Conservation (phyloP, 2,888 invertebrate genomes). For the Tridacna gigas region DNA sequence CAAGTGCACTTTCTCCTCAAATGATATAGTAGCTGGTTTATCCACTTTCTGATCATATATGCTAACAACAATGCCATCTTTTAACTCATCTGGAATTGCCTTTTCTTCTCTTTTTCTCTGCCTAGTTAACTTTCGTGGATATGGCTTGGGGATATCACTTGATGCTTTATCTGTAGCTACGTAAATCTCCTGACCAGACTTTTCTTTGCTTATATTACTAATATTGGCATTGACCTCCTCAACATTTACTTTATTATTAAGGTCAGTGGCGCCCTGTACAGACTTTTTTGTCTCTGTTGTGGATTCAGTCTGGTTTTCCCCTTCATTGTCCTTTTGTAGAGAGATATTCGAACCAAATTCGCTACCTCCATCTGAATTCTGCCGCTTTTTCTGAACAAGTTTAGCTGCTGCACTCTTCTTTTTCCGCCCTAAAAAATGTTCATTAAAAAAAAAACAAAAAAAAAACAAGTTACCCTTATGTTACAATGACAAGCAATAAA, state of each 20-base stretch:
- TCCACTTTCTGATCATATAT: constrained; percentile 63
- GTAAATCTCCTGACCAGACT: constrained; percentile 4
- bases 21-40: constrained; percentile 47
- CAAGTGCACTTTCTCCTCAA: constrained; percentile 26
- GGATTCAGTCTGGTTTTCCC: constrained; percentile 2
- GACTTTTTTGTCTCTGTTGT: not conserved
- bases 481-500: not conserved
- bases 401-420: constrained; percentile 79
- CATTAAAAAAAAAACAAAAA: too few relatives aligned
- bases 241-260: not conserved
- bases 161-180: not conserved
- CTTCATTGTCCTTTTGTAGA: constrained; percentile 44
- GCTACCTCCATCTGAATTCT: constrained; percentile 70
- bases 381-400: constrained; percentile 73
- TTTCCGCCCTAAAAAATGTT: constrained; percentile 52
- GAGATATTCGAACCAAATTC: constrained; percentile 73
- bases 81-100: constrained; percentile 33
- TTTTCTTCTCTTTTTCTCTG: constrained; percentile 38
- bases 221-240: constrained; percentile 4
- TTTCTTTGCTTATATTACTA: not conserved
- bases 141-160: constrained; percentile 48
- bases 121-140: constrained; percentile 45
- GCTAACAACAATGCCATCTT: constrained; percentile 54
- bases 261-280: not conserved
- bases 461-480: too few relatives aligned